Conservation (phyloP, 1,140 invertebrate genomes). For the Calliphora vicina region DNA sequence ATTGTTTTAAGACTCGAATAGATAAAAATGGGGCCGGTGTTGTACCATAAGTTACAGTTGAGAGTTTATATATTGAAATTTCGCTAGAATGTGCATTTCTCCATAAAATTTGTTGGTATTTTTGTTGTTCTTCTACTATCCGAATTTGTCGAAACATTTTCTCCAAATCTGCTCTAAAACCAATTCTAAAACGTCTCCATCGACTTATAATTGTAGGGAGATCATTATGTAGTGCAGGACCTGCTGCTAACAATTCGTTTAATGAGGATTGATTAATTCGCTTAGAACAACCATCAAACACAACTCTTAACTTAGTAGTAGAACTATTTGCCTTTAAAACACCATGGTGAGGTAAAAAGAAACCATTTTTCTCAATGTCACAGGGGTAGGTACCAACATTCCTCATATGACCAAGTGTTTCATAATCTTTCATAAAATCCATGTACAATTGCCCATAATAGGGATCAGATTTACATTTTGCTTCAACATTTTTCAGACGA, state of each 20-base stretch:
- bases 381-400: neutral
- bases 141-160: constrained; percentile 28
- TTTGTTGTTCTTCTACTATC: neutral
- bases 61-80: too few relatives aligned
- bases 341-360: constrained; percentile 14
- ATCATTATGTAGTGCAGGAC: constrained; percentile 12
- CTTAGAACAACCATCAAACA: neutral
- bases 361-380: neutral
- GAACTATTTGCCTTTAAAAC: neutral
- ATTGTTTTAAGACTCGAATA: neutral
- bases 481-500: neutral
- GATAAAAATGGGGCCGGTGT: too few relatives aligned
- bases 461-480: neutral
- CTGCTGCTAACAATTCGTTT: neutral
- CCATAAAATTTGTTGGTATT: neutral
- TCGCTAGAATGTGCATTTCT: neutral
- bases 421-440: neutral
- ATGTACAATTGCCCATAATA: neutral
- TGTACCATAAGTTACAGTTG: too few relatives aligned
- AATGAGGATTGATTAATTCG: neutral
- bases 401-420: neutral
- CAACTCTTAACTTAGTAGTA: neutral
- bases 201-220: neutral
- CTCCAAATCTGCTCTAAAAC: neutral
- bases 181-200: neutral